A percentile compares a stretch with the other conserved stretches of the same genome.
These are phyloP conservation scores for Actinernus sp. DNA, from an alignment of 92 coral and sea anemone genomes.

Conservation along the genomic window DNA sequence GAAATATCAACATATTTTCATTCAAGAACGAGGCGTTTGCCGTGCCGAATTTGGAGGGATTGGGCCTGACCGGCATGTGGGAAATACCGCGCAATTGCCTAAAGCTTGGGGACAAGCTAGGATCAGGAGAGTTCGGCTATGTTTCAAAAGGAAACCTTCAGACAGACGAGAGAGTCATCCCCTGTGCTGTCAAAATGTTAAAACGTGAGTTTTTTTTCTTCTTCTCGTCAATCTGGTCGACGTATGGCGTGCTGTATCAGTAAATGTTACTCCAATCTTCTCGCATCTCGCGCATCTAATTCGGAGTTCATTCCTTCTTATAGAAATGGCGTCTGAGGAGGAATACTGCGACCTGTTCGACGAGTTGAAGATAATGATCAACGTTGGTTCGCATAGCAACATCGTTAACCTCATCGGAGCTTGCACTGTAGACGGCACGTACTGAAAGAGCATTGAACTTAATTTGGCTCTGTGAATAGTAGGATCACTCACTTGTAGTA, in stretches of 20 bases:
- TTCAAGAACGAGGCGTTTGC: conserved; percentile 4
- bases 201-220: conserved; percentile 4
- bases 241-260: too few relatives aligned
- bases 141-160: conserved; percentile 4
- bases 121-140: conserved; percentile 25
- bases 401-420: conserved; percentile 32
- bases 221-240: too few relatives aligned
- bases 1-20: neutral
- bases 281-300: too few relatives aligned
- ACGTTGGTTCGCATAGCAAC: conserved; percentile 22
- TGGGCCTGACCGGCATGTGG: too few relatives aligned
- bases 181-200: conserved; percentile 36
- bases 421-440: conserved; percentile 9
- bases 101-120: neutral
- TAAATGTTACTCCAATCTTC: too few relatives aligned
- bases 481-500: too few relatives aligned
- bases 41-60: conserved; percentile 1
- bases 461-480: too few relatives aligned
- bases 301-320: neutral
- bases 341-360: conserved; percentile 5
- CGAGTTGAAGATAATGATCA: conserved; percentile 13
- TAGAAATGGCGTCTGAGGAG: conserved; percentile 13
- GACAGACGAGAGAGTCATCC: conserved; percentile 3
- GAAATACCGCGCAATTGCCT: conserved; percentile 23
- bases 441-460: too few relatives aligned